Conservation (phyloP, 2,888 invertebrate species). For the Pterostichus madidus region DNA sequence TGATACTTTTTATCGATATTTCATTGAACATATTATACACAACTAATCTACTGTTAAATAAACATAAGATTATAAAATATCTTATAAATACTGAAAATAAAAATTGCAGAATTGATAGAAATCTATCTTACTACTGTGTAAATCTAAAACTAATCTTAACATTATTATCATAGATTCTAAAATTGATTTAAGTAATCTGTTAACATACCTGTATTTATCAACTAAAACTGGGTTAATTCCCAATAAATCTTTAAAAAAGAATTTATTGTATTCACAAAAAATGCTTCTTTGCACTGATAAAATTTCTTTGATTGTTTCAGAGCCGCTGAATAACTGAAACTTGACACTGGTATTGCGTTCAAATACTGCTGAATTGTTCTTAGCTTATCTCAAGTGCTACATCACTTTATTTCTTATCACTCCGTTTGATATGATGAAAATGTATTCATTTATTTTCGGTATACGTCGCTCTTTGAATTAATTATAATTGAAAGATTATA, state of each 20-base stretch:
- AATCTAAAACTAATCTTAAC: constrained; percentile 16
- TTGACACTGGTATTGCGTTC: constrained; percentile 6
- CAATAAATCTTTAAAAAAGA: neutral
- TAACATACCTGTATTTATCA: constrained; percentile 14
- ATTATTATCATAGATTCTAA: constrained; percentile 33
- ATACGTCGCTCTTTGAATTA: neutral
- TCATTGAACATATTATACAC: constrained; percentile 20
- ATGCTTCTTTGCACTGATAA: neutral
- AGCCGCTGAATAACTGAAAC: constrained; percentile 49
- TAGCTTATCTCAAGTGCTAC: constrained; percentile 48
- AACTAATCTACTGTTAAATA: neutral
- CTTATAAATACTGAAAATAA: neutral
- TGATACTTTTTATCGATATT: constrained; percentile 10
- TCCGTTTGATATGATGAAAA: constrained; percentile 25
- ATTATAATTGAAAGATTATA: constrained; percentile 1
- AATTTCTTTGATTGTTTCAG: constrained; percentile 27
- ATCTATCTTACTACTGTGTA: constrained; percentile 7
- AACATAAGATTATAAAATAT: constrained; percentile 14
- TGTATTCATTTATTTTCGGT: constrained; percentile 6
- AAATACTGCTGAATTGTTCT: constrained; percentile 33
- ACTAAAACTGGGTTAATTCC: neutral
- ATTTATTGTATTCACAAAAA: neutral
- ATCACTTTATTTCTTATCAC: constrained; percentile 36
- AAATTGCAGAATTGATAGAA: neutral
- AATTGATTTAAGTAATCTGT: constrained; percentile 24